Percentiles rank a stretch among this genome's conserved stretches.
Evolutionary conservation across 2,888 invertebrate genomes (phyloP).

Genomic region (Pseudococcus viburni): DNA sequence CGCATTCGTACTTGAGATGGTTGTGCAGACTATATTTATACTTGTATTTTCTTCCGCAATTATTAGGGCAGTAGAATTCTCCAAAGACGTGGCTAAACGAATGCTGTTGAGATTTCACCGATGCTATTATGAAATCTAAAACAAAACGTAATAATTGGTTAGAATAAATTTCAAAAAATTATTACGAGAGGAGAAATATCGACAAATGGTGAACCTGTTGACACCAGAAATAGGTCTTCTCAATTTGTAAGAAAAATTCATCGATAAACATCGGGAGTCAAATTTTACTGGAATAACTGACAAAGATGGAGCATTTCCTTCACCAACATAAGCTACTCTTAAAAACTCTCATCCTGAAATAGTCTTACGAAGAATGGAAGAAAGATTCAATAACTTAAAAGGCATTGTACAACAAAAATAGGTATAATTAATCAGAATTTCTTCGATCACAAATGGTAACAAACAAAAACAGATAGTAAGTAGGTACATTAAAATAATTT

Average conservation of each 20-base stretch:
- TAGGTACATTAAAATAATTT: slow-evolving; percentile 2
- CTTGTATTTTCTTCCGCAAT: slow-evolving; percentile 67
- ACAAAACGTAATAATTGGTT: neutral
- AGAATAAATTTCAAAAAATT: neutral
- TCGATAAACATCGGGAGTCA: too few species aligned
- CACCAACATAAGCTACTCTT: neutral
- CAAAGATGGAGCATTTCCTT: too few species aligned
- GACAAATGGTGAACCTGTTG: neutral
- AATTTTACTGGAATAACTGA: too few species aligned
- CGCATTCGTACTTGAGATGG: slow-evolving; percentile 67
- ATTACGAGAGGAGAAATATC: neutral
- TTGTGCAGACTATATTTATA: slow-evolving; percentile 64
- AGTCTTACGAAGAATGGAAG: neutral
- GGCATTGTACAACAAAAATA: neutral
- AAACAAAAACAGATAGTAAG: neutral
- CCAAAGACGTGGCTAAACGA: neutral
- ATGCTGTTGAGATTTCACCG: neutral
- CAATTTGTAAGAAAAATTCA: neutral
- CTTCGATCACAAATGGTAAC: slow-evolving; percentile 18
- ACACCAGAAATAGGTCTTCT: neutral
- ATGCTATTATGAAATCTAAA: neutral
- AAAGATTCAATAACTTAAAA: neutral
- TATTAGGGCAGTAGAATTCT: slow-evolving; percentile 65
- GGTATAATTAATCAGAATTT: neutral
- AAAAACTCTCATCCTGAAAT: neutral